These are phyloP conservation scores for Drosophila sechellia DNA, from an alignment of 1,140 invertebrate species.

Conservation along the genomic window DNA sequence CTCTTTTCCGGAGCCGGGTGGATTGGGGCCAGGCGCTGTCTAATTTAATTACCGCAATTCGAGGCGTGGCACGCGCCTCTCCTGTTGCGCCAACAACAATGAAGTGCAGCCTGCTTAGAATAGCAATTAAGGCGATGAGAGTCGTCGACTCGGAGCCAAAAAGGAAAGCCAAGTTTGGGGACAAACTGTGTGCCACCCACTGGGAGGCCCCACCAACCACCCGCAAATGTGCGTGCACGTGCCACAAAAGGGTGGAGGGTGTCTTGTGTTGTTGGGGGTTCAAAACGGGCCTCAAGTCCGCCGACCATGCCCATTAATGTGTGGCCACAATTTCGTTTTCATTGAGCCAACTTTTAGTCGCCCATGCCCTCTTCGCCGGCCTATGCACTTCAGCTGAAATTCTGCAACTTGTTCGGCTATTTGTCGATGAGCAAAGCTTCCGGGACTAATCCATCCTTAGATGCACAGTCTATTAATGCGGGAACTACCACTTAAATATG, in stretches of 20 bases:
- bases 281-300: too few relatives aligned
- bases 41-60: slow-evolving; percentile 77
- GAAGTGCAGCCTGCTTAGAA: slow-evolving; percentile 76
- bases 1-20: slow-evolving; percentile 32
- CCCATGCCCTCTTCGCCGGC: background rate
- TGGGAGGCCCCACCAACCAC: background rate
- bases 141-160: slow-evolving; percentile 18
- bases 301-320: slow-evolving; percentile 15
- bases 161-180: slow-evolving; percentile 26
- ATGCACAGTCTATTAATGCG: background rate
- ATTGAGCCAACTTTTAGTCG: slow-evolving; percentile 27
- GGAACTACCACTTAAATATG: background rate
- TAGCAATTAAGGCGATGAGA: slow-evolving; percentile 69
- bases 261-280: too few relatives aligned
- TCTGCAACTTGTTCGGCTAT: slow-evolving; percentile 18
- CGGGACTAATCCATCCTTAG: background rate
- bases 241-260: slow-evolving; percentile 3
- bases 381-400: background rate
- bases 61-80: slow-evolving; percentile 12
- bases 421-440: background rate
- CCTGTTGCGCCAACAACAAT: slow-evolving; percentile 55
- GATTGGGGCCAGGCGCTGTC: slow-evolving; percentile 45
- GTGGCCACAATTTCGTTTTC: slow-evolving; percentile 49
- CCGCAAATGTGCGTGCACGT: slow-evolving; percentile 33
- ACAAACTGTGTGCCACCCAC: background rate